phyloP scores from a whole-genome alignment of 2,797 vertebrate genomes.

The Phrynocephalus guinanensis region DNA sequence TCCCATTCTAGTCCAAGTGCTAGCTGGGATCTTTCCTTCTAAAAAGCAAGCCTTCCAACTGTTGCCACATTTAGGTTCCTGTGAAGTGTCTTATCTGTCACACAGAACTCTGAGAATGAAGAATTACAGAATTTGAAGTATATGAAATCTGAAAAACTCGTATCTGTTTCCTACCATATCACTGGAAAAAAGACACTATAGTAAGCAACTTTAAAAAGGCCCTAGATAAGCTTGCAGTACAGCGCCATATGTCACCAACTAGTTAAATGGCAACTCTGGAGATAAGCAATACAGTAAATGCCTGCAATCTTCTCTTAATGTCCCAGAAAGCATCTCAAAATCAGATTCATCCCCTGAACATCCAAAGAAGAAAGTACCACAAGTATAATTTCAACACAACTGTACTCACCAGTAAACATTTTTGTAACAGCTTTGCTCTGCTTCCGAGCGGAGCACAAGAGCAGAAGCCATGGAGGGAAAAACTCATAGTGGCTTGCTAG shows the following conservation, averaged over 20 bases:
- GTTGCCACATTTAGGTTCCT: too few species aligned
- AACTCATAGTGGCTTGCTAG: slow-evolving; percentile 94
- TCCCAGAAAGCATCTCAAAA: not conserved
- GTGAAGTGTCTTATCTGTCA: too few species aligned
- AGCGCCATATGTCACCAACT: not conserved
- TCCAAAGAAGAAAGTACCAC: not conserved
- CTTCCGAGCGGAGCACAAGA: slow-evolving; percentile 93
- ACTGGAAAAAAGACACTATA: too few species aligned
- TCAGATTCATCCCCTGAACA: not conserved
- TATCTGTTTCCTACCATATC: too few species aligned
- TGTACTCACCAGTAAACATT: slow-evolving; percentile 91
- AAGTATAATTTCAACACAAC: fast-evolving
- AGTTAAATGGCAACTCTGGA: not conserved
- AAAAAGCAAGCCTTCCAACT: too few species aligned
- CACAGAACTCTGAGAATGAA: too few species aligned
- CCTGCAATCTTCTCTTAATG: not conserved
- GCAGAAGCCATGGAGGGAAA: slow-evolving; percentile 95
- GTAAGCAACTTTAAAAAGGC: too few species aligned
- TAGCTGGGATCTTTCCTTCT: too few species aligned
- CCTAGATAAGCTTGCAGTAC: too few species aligned
- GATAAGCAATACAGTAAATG: not conserved
- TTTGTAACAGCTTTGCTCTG: slow-evolving; percentile 98
- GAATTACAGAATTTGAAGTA: too few species aligned
- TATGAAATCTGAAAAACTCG: too few species aligned
- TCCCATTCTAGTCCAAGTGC: too few species aligned